These are phyloP conservation scores for Burhinus oedicnemus DNA, from an alignment of 2,113 vertebrate species.

Conservation along the genomic window DNA sequence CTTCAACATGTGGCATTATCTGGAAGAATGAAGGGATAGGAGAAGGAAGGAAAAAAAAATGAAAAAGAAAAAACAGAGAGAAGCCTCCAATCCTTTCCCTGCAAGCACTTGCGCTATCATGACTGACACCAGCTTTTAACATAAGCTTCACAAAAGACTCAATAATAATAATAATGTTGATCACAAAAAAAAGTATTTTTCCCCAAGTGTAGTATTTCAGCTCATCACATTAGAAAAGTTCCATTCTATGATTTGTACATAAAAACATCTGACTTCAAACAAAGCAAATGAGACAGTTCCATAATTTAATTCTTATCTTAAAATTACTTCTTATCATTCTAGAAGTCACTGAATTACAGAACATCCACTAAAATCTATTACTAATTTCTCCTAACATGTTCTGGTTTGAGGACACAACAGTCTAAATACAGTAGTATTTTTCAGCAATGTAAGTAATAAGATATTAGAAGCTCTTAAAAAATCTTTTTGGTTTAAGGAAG, in stretches of 20 bases:
- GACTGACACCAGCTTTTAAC: not conserved
- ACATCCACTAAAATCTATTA: not conserved
- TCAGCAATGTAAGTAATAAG: not conserved
- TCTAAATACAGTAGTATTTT: not conserved
- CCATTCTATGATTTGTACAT: too few relatives aligned
- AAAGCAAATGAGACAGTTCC: too few relatives aligned
- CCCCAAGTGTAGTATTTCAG: too few relatives aligned
- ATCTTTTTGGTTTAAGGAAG: not conserved
- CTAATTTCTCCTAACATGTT: not conserved
- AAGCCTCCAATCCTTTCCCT: not conserved
- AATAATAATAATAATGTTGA: too few relatives aligned
- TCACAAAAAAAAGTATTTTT: too few relatives aligned
- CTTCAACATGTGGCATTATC: not conserved
- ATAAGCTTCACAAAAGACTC: not conserved
- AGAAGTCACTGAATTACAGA: not conserved
- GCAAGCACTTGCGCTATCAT: not conserved
- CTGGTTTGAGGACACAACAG: not conserved
- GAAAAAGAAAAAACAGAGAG: not conserved
- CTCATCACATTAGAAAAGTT: too few relatives aligned
- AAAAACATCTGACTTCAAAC: too few relatives aligned
- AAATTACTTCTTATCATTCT: not conserved
- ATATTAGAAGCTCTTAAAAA: not conserved
- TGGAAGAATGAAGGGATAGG: not conserved
- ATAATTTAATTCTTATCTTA: too few relatives aligned
- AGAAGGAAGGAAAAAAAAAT: not conserved